Conservation (phyloP, 2,888 invertebrate genomes). For the Amphipoea oculea region DNA sequence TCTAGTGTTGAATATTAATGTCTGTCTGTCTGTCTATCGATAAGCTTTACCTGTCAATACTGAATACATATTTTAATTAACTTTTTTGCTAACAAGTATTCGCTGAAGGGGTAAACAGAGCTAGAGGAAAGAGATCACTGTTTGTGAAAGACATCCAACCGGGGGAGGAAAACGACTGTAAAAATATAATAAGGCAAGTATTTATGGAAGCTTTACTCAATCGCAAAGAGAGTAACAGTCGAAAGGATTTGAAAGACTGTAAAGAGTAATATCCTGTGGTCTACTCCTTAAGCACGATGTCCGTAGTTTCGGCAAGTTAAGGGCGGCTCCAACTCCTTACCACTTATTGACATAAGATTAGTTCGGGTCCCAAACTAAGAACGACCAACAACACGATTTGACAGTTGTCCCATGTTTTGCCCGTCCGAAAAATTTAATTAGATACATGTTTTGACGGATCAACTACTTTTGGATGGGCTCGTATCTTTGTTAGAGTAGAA, state of each 20-base stretch:
- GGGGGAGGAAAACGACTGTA: background rate
- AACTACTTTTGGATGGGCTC: background rate
- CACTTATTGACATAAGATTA: background rate
- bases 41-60: slow-evolving; percentile 23
- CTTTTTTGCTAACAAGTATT: slow-evolving; percentile 10
- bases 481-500: background rate
- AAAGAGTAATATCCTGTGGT: background rate
- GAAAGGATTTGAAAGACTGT: slow-evolving; percentile 16
- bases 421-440: background rate
- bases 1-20: slow-evolving; percentile 41
- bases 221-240: background rate
- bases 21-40: slow-evolving; percentile 20
- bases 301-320: background rate
- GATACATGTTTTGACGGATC: background rate
- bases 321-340: background rate
- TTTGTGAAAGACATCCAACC: slow-evolving; percentile 3
- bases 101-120: slow-evolving; percentile 2
- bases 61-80: slow-evolving; percentile 25
- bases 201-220: slow-evolving; percentile 9
- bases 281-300: background rate
- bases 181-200: slow-evolving; percentile 4
- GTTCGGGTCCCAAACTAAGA: background rate
- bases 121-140: background rate
- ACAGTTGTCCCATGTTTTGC: background rate
- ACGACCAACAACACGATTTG: background rate